Evolutionary conservation across 2,888 invertebrate genomes (phyloP), one percentile per base, ranked within the genome.

Genomic region (Cylloceria caligata): DNA sequence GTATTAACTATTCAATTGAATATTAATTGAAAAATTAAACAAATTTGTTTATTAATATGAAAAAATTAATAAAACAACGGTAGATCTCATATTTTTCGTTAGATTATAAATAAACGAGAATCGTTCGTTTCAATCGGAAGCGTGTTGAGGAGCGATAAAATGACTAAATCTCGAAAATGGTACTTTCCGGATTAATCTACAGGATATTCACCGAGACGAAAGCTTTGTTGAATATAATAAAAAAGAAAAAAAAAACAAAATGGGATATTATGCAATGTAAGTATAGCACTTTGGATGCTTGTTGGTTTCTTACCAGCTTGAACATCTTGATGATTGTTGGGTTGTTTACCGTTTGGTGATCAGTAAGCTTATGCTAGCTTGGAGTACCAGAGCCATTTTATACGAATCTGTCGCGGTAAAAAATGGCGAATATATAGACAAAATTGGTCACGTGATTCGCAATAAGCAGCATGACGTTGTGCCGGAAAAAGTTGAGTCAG

Each of bases 261-360:
- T 57, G 3, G 30, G 16, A 16, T 39, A 72, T 65, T 11, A 16
- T 52, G 9, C 9, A 78, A 42, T 80, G 36, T 60, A 19, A 60
- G n/a, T 60, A 19, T 9, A 60, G n/a, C 30, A 57, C n/a, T 27
- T 71, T 69, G 72, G 13, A 75, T 60, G 24, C 52, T 69, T 73
- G 52, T 49, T 60, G 27, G 69, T 68, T 7, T 81, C 92, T 92
- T 91, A 92, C 92, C 92, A 92, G 87, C 90, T 92, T 92, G 92
- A 92, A 92, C 92, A 92, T 92, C 89, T 87, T 92, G 92, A 90
- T 85, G 87, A 86, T 85, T 87, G 88, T 87, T 85, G 86, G 83
- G 87, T 88, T 86, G 88, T 88, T 90, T 91, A 90, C 91, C 91
- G 88, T 85, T 88, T 85, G 90, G 86, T 89, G 88, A 89, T 88